These are phyloP conservation scores for Macaria liturata DNA, from an alignment of 2,888 invertebrate species.

Conservation along the genomic window DNA sequence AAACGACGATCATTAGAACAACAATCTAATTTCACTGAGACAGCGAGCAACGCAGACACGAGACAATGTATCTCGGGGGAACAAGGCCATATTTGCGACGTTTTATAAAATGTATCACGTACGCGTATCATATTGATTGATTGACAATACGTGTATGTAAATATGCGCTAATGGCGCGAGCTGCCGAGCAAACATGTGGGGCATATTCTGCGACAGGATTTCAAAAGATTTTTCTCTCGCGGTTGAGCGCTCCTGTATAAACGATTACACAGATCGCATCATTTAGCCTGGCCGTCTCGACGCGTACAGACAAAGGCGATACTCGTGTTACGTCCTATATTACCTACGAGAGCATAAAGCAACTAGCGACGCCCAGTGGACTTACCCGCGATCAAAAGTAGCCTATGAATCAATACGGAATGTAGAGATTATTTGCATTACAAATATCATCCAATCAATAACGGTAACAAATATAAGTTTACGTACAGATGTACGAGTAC, in stretches of 20 bases:
- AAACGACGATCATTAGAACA: not conserved
- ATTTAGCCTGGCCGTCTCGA: not conserved
- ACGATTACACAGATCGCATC: not conserved
- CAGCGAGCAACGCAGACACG: not conserved
- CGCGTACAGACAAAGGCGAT: not conserved
- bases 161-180: constrained; percentile 20
- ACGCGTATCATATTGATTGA: constrained; percentile 32
- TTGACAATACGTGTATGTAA: constrained; percentile 34
- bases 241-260: not conserved
- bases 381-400: too few species aligned
- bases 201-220: constrained; percentile 7
- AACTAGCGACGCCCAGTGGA: too few species aligned
- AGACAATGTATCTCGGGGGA: constrained; percentile 8
- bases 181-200: constrained; percentile 19
- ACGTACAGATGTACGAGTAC: too few species aligned
- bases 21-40: constrained; percentile 3
- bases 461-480: too few species aligned
- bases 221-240: constrained; percentile 11
- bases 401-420: too few species aligned
- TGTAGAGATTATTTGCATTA: too few species aligned
- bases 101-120: constrained; percentile 24
- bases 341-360: too few species aligned
- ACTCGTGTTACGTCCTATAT: too few species aligned
- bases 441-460: too few species aligned
- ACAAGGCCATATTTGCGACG: constrained; percentile 9